Evolutionary conservation across 1,140 invertebrate genomes (phyloP).

Genomic region (Vollenhovia emeryi): DNA sequence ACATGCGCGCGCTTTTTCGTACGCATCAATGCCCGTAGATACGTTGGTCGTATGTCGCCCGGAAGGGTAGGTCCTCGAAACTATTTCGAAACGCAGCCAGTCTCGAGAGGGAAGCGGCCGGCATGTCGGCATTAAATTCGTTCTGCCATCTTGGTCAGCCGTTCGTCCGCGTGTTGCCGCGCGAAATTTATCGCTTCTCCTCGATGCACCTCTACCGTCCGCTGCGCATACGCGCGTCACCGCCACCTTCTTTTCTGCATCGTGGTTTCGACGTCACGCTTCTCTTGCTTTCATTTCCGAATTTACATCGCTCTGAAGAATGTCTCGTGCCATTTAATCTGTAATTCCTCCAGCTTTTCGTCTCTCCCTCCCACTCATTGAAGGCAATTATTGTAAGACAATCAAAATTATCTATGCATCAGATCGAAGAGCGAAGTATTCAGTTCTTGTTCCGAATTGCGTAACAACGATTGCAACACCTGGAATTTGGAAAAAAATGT

Average conservation of each 20-base stretch:
- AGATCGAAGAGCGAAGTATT: too few species aligned
- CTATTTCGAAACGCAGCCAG: slow-evolving; percentile 58
- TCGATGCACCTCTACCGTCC: slow-evolving; percentile 56
- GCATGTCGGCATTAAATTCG: slow-evolving; percentile 74
- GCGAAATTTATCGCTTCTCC: slow-evolving; percentile 66
- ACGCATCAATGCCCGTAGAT: slow-evolving; percentile 79
- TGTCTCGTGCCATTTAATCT: not conserved
- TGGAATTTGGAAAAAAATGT: not conserved
- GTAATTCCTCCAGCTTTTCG: not conserved
- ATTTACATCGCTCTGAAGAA: not conserved
- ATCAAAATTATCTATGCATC: not conserved
- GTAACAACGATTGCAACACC: not conserved
- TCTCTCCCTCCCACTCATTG: not conserved
- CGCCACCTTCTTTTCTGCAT: not conserved
- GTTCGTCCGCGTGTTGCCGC: slow-evolving; percentile 50
- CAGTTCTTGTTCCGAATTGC: too few species aligned
- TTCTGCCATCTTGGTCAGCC: slow-evolving; percentile 67
- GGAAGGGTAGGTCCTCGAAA: slow-evolving; percentile 76
- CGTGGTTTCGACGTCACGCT: not conserved
- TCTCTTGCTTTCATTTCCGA: not conserved
- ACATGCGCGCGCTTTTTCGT: slow-evolving; percentile 81
- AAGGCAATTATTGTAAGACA: not conserved
- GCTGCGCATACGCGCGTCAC: slow-evolving; percentile 20
- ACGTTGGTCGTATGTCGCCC: slow-evolving; percentile 78
- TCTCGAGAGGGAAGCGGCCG: slow-evolving; percentile 47